These are phyloP conservation scores for Agrotis exclamationis DNA, from an alignment of 2,888 invertebrate genomes.

Conservation along the genomic window DNA sequence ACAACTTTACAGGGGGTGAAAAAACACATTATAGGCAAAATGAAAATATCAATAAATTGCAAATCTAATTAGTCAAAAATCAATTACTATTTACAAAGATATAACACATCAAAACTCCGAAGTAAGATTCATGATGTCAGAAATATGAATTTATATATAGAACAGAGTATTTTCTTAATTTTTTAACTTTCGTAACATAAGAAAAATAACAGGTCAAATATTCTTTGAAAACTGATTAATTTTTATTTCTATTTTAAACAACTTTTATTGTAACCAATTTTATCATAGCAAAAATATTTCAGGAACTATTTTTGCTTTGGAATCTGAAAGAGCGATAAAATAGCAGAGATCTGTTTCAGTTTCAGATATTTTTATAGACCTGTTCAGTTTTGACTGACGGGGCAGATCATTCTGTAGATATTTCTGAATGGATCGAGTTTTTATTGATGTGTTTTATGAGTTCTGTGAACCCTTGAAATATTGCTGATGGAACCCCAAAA, in stretches of 20 bases:
- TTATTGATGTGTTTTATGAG: slow-evolving; percentile 11
- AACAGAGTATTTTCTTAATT: too few species aligned
- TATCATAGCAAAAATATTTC: neutral
- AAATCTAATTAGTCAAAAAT: too few species aligned
- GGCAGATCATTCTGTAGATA: slow-evolving; percentile 20
- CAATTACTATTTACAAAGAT: too few species aligned
- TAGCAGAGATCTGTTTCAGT: neutral
- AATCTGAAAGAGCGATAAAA: slow-evolving; percentile 2
- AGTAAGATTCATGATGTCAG: too few species aligned
- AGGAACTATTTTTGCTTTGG: neutral
- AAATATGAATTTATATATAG: too few species aligned
- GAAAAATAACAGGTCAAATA: too few species aligned
- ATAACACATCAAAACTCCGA: too few species aligned
- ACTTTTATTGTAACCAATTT: neutral
- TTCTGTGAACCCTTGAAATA: neutral
- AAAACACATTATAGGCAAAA: too few species aligned
- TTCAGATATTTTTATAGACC: slow-evolving; percentile 5
- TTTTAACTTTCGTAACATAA: too few species aligned
- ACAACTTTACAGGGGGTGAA: neutral
- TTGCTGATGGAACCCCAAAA: slow-evolving; percentile 6
- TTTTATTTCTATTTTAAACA: too few species aligned
- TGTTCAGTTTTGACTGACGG: slow-evolving; percentile 14
- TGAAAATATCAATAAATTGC: too few species aligned
- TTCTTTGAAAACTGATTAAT: too few species aligned
- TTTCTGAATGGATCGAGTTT: neutral